A percentile compares a stretch with the other conserved stretches of the same genome.
Conservation (phyloP, 2,888 invertebrate genomes). For the Dexiosoma caninum region DNA sequence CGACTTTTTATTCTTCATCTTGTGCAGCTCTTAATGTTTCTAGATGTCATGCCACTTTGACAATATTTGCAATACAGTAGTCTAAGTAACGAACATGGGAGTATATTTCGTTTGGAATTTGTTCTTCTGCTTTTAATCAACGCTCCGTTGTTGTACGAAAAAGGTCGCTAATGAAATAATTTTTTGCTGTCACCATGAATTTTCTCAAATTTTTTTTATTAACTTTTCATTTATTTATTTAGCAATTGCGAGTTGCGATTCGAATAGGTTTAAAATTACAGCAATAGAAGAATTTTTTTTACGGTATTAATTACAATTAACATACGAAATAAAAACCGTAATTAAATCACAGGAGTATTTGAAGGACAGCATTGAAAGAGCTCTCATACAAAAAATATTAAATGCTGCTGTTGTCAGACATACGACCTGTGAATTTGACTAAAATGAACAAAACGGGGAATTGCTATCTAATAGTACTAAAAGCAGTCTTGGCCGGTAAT, state of each 20-base stretch:
- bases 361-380: no score
- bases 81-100: slow-evolving; percentile 63
- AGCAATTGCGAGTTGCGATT: not conserved
- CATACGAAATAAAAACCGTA: no score
- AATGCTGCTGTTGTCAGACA: no score
- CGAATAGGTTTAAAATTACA: slow-evolving; percentile 36
- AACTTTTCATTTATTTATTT: not conserved
- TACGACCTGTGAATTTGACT: no score
- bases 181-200: slow-evolving; percentile 60
- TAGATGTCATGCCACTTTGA: slow-evolving; percentile 51
- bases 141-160: slow-evolving; percentile 29
- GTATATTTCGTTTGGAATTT: slow-evolving; percentile 23
- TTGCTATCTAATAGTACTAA: no score
- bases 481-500: no score
- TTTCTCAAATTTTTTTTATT: slow-evolving; percentile 17
- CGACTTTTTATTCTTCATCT: slow-evolving; percentile 7
- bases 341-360: no score
- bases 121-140: slow-evolving; percentile 10
- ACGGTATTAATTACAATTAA: no score
- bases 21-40: slow-evolving; percentile 6
- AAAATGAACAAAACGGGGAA: no score
- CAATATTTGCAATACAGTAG: slow-evolving; percentile 53
- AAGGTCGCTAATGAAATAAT: slow-evolving; percentile 65
- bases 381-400: no score
- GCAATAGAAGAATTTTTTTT: not conserved